Base-by-base conservation (phyloP, 2,797 vertebrate genomes). In the Danio jaintianensis region DNA sequence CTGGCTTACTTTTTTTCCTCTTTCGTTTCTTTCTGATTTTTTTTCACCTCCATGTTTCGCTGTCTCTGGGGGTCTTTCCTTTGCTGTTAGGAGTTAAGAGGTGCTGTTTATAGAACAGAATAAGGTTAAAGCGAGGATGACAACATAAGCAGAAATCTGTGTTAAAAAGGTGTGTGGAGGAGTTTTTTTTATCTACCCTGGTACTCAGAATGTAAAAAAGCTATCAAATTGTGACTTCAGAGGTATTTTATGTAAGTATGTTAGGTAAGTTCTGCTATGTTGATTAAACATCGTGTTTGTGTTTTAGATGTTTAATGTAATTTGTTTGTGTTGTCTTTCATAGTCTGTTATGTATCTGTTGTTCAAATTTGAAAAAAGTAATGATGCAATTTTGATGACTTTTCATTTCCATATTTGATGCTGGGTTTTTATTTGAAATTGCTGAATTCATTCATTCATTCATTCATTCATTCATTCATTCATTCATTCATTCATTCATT, bases 31-130 rank as follows among this genome's bases (percentile, higher is more conserved):
- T 78, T 74, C 29, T 52, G 47, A 78, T 58, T 78, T 78, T 68
- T n/a, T 29, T 29, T 78, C 53, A 70, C 55, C 45, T 68, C 63
- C n/a, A 9, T 78, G 53, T 67, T 78, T 68, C 69, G 42, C 76
- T 42, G 66, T 70, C 76, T 78, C 64, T 50, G 55, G 76, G 76
- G 76, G 66, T 58, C 61, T 59, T 78, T 71, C 75, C 48, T 70
- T 64, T 77, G 22, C 67, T 63, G 40, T 64, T 64, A 63, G 13
- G 50, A 70, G 80, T 56, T 78, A 64, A 71, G 59, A 82, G 74
- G n/a, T 71, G 61, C 80, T 82, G 80, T 82, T 82, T 66, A 77
- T 78, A 82, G 80, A 82, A 63, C 67, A 58, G 42, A 56, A 71
- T 56, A 66, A 73, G 59, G 80, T 82, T 58, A 82, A 72, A 56